Base-by-base conservation (phyloP, 2,113 vertebrate species). In the Neotoma lepida region DNA sequence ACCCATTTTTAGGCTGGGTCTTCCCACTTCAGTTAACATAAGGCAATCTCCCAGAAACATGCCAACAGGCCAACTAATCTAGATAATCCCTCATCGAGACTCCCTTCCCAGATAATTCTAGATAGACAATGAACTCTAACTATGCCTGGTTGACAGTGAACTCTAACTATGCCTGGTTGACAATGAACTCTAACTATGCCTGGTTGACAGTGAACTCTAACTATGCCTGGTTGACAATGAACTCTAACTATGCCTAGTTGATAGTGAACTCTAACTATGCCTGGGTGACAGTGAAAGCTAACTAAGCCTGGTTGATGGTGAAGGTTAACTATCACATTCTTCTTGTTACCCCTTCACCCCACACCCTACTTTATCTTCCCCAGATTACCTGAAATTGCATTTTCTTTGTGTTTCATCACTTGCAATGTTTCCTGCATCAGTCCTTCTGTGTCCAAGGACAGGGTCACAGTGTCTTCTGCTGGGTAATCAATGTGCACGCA, bases 361-460 rank as follows among this genome's bases (percentile, higher is more conserved):
- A 41, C 49, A 41, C 14, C 46, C 44, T 30, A 8, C 46, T 17
- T 9, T 20, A 28, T 28, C 35, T 17, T 28, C 44, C 39, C 28
- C 9, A 0, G 8, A 15, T 22, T 10, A 54, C 76, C 76, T 51
- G 44, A 74, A 90, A 44, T 20, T 0, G 0, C 70, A 18, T 64
- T 18, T 49, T 56, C 44, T 9, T 1, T 1, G 15, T 13, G 30
- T 64, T 4, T 78, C 6, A 14, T 66, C 33, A 1, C 56, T 56
- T 61, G 81, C 1, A 3, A 49, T 44, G n/a, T 51, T 61, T 73
- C 49, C 56, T 3, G 30, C 8, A 1, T 6, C 20, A 56, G 80
- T 46, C 0, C 0, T 3, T n/a, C 13, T 26, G 64, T 13, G 70
- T 54, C 30, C 5, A 4, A 73, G 71, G 77, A 20, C 26, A 41